Evolutionary conservation across 2,113 vertebrate species (phyloP).

Genomic region (Chaenogobius annularis): DNA sequence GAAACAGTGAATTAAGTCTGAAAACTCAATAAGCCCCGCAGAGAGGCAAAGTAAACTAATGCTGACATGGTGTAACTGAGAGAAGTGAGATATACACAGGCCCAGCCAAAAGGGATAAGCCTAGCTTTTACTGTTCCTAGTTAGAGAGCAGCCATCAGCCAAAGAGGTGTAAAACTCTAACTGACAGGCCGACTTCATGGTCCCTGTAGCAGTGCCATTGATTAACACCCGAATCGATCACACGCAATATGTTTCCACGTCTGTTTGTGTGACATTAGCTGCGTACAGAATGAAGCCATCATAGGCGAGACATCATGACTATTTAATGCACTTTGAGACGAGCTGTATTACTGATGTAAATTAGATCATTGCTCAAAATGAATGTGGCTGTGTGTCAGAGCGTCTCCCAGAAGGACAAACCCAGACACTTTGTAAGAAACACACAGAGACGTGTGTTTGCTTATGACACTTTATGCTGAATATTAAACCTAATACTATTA

Average conservation of each 20-base stretch:
- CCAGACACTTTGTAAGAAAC: conserved; percentile 6
- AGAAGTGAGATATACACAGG: conserved; percentile 26
- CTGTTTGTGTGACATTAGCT: conserved; percentile 23
- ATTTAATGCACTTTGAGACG: conserved; percentile 42
- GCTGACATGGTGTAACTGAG: conserved; percentile 43
- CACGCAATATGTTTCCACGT: conserved; percentile 26
- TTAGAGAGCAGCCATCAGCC: conserved; percentile 30
- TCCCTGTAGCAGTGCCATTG: conserved; percentile 42
- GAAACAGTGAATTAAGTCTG: conserved; percentile 60
- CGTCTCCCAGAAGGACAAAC: conserved; percentile 5
- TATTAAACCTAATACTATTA: conserved; percentile 4
- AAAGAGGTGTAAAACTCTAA: conserved; percentile 36
- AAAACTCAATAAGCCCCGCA: conserved; percentile 47
- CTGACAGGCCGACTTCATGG: conserved; percentile 29
- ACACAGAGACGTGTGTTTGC: conserved; percentile 1
- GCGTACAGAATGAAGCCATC: conserved; percentile 30
- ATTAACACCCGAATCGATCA: conserved; percentile 54
- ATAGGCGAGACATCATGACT: conserved; percentile 27
- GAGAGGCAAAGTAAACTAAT: conserved; percentile 46
- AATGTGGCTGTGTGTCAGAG: conserved; percentile 18
- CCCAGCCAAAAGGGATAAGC: conserved; percentile 16
- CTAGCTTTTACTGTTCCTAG: conserved; percentile 16
- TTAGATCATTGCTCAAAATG: conserved; percentile 26
- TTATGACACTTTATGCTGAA: background rate
- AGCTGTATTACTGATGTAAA: conserved; percentile 38